These are phyloP conservation scores for Acrossocheilus fasciatus DNA, from an alignment of 2,797 vertebrate species.

Conservation along the genomic window DNA sequence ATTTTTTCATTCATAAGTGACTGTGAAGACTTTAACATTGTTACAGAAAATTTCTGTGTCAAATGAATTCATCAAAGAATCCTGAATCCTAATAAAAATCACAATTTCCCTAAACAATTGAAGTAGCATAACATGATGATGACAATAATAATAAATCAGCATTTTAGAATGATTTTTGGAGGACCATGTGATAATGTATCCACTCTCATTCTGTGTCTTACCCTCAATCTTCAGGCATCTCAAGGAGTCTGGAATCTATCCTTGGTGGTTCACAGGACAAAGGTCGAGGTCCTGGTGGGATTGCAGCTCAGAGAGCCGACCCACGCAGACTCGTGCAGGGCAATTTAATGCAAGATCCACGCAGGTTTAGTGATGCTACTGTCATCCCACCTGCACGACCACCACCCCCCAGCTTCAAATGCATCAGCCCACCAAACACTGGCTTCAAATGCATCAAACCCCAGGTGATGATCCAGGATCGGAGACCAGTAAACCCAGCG, in stretches of 20 bases:
- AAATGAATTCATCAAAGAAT: not conserved
- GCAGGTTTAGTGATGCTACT: conserved; percentile 77
- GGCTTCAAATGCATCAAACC: conserved; percentile 69
- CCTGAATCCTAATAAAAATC: not conserved
- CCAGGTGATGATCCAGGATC: conserved; percentile 53
- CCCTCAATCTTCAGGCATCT: conserved; percentile 69
- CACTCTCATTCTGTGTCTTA: not conserved
- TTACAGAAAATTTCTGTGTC: not conserved
- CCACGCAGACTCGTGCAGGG: conserved; percentile 56
- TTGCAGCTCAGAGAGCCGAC: conserved; percentile 55
- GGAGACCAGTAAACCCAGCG: conserved; percentile 47
- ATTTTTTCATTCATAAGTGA: not conserved
- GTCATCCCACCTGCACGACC: conserved; percentile 73
- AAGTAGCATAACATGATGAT: not conserved
- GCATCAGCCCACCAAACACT: conserved; percentile 62
- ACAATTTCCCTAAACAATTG: not conserved
- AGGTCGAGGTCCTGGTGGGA: conserved; percentile 13
- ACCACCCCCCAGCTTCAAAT: conserved; percentile 73
- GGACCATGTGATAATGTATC: not conserved
- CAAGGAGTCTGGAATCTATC: conserved; percentile 79
- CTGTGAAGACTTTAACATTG: not conserved
- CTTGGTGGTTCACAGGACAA: conserved; percentile 58
- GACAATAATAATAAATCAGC: too few species aligned
- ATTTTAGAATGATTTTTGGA: not conserved
- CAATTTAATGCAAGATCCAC: conserved; percentile 64